Evolutionary conservation across 2,113 vertebrate species (phyloP), one percentile per base, ranked within the genome.

Genomic region (Lutjanus erythropterus): DNA sequence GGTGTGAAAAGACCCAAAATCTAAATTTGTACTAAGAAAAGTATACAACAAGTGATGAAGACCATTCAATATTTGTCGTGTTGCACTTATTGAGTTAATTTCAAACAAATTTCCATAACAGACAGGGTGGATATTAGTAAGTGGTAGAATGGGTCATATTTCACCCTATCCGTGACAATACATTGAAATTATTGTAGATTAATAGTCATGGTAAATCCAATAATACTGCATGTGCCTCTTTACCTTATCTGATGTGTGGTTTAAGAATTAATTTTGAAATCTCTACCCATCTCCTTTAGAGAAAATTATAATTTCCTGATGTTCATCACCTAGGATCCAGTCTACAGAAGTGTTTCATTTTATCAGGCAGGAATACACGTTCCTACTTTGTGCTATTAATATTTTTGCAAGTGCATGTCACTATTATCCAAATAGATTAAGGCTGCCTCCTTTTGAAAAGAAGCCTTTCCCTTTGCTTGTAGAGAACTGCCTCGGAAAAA

Each of bases 301-400:
- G 61, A 81, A 81, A 75, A 72, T 65, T 3, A 76, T 68, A 77
- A 82, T 88, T 84, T 86, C 84, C 81, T 84, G 80, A 80, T 68
- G 75, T 59, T 87, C 75, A 70, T 86, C 62, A 73, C 67, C 75
- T 64, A 61, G 29, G 21, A 74, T 75, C 47, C 29, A 50, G 53
- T 50, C 50, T 35, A 50, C 53, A 80, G 21, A 70, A 71, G 66
- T 55, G 66, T 76, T 66, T 81, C 69, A 81, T 86, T 87, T 80
- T 42, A 86, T 76, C 72, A 80, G 65, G 29, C 21, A 18, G 15
- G 44, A 71, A 76, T 27, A 47, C 50, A 35, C 66, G 9, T 59
- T 47, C 71, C 58, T 69, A 33, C 71, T 78, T 76, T 78, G 47
- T 71, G 75, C 59, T 82, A 86, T 86, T 85, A 80, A 86, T 85